Evolutionary conservation across 2,888 invertebrate genomes (phyloP).

Genomic region (Bellardia bayeri): DNA sequence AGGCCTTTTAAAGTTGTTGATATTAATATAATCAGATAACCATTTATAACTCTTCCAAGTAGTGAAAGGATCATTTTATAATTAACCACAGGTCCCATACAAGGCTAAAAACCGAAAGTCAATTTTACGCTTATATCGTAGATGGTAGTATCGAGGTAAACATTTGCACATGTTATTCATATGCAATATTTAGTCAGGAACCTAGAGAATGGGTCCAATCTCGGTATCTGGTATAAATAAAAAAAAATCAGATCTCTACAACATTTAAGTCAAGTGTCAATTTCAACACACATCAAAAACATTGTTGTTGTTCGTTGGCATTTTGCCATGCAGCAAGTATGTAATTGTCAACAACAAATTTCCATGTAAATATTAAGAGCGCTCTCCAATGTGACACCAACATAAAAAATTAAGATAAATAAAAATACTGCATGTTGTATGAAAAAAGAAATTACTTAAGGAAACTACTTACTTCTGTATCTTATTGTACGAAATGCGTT

Average conservation of each 20-base stretch:
- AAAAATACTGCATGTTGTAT: slow-evolving; percentile 29
- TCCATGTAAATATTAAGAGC: not conserved
- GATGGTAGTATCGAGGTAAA: too few species aligned
- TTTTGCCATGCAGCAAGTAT: not conserved
- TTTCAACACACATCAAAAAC: not conserved
- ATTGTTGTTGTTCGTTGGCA: not conserved
- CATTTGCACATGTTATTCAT: too few species aligned
- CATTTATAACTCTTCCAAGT: too few species aligned
- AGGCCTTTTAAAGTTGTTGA: too few species aligned
- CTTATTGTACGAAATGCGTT: slow-evolving; percentile 17
- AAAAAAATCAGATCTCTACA: not conserved
- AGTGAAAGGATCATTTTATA: too few species aligned
- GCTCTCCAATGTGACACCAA: slow-evolving; percentile 47
- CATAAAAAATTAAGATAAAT: slow-evolving; percentile 27
- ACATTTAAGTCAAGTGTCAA: slow-evolving; percentile 24
- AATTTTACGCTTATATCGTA: too few species aligned
- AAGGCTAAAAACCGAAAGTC: too few species aligned
- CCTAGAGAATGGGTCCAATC: too few species aligned
- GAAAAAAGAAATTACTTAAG: slow-evolving; percentile 6
- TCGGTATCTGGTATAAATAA: too few species aligned
- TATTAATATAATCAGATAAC: too few species aligned
- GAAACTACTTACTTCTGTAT: slow-evolving; percentile 4
- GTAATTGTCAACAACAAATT: slow-evolving; percentile 23
- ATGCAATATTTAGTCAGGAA: too few species aligned
- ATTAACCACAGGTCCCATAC: too few species aligned